Evolutionary conservation across 2,797 vertebrate genomes (phyloP).

Genomic region (Perodicticus potto): DNA sequence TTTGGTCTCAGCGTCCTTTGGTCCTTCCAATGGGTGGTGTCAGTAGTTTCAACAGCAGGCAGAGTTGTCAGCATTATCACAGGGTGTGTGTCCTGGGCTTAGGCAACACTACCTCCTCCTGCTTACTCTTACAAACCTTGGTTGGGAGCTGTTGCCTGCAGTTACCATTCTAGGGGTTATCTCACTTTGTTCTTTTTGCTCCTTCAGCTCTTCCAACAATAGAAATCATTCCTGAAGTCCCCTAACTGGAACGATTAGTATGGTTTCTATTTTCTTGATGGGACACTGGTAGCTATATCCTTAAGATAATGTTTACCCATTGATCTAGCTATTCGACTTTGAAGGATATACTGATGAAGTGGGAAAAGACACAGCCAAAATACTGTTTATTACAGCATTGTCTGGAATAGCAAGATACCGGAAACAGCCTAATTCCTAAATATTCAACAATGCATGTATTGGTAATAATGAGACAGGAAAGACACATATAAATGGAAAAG

Average conservation of each 20-base stretch:
- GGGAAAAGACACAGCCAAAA: conserved; percentile 7
- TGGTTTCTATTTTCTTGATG: conserved; percentile 4
- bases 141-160: not conserved
- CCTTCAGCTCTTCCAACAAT: not conserved
- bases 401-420: not conserved
- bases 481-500: not conserved
- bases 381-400: not conserved
- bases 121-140: not conserved
- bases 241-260: conserved; percentile 5
- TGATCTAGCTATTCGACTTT: not conserved
- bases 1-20: not conserved
- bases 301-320: conserved; percentile 11
- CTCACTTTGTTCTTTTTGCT: not conserved
- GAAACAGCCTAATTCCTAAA: not conserved
- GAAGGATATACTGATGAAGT: not conserved
- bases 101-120: not conserved
- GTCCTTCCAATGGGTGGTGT: not conserved
- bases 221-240: conserved; percentile 19
- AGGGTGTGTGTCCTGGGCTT: not conserved
- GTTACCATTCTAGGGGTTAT: not conserved
- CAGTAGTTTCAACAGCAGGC: not conserved
- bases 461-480: not conserved
- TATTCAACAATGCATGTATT: not conserved
- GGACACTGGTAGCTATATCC: not conserved
- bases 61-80: not conserved